Evolutionary conservation across 2,113 vertebrate genomes (phyloP), one percentile per base, ranked within the genome.

Genomic region (Nanorana parkeri): DNA sequence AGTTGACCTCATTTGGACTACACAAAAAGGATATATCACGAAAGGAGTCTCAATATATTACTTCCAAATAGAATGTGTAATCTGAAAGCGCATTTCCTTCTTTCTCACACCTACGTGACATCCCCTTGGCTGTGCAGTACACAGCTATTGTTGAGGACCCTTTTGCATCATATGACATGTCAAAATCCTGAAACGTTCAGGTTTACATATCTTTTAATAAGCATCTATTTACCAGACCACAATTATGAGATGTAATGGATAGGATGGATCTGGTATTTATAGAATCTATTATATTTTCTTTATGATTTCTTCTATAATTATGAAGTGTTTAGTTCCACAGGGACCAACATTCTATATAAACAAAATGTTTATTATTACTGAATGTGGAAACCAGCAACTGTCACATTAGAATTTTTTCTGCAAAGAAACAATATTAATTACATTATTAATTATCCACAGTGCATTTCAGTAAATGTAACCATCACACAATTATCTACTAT

Each of bases 371-470:
- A n/a, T 24, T 73, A 21, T 20, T 56, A n/a, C 19, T 17, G 36
- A 32, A 58, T 8, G n/a, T 75, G 55, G 72, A 60, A 55, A 61
- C 55, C 47, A n/a, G 15, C 51, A 78, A 47, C 76, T 68, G 24
- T 79, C 65, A 54, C 28, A 56, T 58, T 54, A 36, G 17, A 41
- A 81, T 65, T 55, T 65, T 55, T 73, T 23, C 56, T 19, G 36
- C 23, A 80, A 63, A 80, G 47, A 54, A 81, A 11, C 21, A 28
- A 63, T 75, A 75, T 74, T 82, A 75, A 66, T 82, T 29, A 74
- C 47, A 82, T 82, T 74, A 74, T 82, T 82, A 82, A 82, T 67
- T 82, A 66, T 74, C 80, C 20, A 28, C 56, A 36, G 60, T 24
- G 20, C 66, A 61, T 69, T 69, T 80, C 17, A 28, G 78, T 61